phyloP scores from a whole-genome alignment of 2,797 vertebrate species.

The Lacerta viridis region DNA sequence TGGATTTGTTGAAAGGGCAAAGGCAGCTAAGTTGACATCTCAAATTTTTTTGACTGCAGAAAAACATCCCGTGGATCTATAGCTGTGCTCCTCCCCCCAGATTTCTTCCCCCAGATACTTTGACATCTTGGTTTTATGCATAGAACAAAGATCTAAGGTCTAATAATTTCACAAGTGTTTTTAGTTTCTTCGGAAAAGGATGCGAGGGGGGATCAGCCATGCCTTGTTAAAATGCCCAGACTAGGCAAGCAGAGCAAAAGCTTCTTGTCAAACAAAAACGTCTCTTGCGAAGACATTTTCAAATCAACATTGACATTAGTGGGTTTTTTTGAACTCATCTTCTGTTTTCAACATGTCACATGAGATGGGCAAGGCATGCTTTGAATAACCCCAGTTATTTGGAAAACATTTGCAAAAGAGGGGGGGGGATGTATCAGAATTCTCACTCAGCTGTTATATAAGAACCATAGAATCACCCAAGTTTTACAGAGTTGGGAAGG shows the following conservation, averaged over 20 bases:
- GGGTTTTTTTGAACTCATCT: slow-evolving; percentile 28
- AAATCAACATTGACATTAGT: slow-evolving; percentile 50
- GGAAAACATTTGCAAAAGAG: slow-evolving; percentile 52
- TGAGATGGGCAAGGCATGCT: slow-evolving; percentile 47
- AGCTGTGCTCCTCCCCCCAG: slow-evolving; percentile 46
- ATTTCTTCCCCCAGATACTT: slow-evolving; percentile 21
- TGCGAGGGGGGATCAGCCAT: slow-evolving; percentile 36
- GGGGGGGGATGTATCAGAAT: not conserved
- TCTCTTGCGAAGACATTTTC: slow-evolving; percentile 52
- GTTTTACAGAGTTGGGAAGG: no score
- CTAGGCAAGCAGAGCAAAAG: slow-evolving; percentile 42
- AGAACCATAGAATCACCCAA: not conserved
- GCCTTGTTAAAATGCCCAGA: slow-evolving; percentile 52
- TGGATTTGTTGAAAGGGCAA: slow-evolving; percentile 56
- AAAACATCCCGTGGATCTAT: slow-evolving; percentile 61
- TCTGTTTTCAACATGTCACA: slow-evolving; percentile 44
- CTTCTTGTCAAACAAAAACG: slow-evolving; percentile 20
- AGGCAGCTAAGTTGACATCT: slow-evolving; percentile 44
- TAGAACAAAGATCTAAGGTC: not conserved
- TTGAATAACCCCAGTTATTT: slow-evolving; percentile 42
- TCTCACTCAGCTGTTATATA: slow-evolving; percentile 41
- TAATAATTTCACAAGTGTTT: not conserved
- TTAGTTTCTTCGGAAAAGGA: slow-evolving; percentile 1
- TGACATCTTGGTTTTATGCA: slow-evolving; percentile 49
- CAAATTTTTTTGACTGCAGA: slow-evolving; percentile 65